A percentile compares a stretch with the other conserved stretches of the same genome.
These are phyloP conservation scores for Ailurus styani DNA, from an alignment of 2,113 vertebrate species.

Conservation along the genomic window DNA sequence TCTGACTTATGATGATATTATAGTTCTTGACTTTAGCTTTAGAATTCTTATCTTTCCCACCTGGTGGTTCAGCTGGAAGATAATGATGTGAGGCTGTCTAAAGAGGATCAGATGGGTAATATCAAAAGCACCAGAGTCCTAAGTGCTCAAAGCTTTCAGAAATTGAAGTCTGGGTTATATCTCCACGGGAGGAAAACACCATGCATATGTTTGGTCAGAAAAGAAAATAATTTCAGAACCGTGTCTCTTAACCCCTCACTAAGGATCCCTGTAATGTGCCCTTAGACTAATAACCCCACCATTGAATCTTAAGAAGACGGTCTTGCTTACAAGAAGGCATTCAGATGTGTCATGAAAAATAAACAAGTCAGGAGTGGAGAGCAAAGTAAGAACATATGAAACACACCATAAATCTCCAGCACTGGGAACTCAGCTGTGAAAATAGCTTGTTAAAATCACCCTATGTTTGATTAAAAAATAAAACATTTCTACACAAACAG, in stretches of 20 bases:
- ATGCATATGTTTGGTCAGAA: neutral
- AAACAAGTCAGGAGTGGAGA: slow-evolving; percentile 55
- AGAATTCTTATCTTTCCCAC: neutral
- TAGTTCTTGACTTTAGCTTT: neutral
- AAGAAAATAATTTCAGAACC: slow-evolving; percentile 38
- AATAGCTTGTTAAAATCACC: slow-evolving; percentile 49
- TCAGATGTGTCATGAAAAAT: slow-evolving; percentile 69
- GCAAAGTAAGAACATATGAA: slow-evolving; percentile 28
- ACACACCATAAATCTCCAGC: slow-evolving; percentile 60
- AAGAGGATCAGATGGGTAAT: neutral
- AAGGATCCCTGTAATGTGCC: neutral
- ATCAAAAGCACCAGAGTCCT: neutral
- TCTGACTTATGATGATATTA: neutral
- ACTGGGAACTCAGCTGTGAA: slow-evolving; percentile 57
- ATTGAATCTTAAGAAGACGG: slow-evolving; percentile 29
- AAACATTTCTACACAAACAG: slow-evolving; percentile 47
- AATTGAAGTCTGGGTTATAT: slow-evolving; percentile 35
- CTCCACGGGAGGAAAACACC: slow-evolving; percentile 46
- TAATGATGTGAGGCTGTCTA: neutral
- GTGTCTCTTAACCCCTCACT: slow-evolving; percentile 37
- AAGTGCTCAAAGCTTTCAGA: slow-evolving; percentile 6
- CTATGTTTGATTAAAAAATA: slow-evolving; percentile 66
- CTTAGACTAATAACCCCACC: slow-evolving; percentile 41
- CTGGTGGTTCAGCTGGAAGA: neutral
- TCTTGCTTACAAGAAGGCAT: slow-evolving; percentile 50